Evolutionary conservation across 2,113 vertebrate species (phyloP), one percentile per base, ranked within the genome.

Genomic region (Sander vitreus): DNA sequence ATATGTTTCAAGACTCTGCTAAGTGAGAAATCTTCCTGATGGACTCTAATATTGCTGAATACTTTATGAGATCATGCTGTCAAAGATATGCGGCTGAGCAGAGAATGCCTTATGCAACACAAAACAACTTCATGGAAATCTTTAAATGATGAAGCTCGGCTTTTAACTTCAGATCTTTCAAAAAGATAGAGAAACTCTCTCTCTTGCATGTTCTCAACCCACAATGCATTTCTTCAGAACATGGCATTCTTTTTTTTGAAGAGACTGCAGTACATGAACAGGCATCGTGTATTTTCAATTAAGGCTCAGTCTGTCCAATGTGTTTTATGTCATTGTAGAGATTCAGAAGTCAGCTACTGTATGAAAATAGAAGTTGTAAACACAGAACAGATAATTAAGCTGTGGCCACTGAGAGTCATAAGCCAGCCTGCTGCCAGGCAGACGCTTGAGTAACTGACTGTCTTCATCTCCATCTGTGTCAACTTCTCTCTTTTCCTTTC

Each of bases 381-480:
- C 66, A 70, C 47, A 74, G 63, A 83, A 36, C 54, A 57, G 76
- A 59, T 80, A 73, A 78, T 85, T 76, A 90, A 81, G 16, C 57
- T 65, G 55, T 48, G 72, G 50, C 59, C 76, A 57, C 47, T 43
- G 55, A 78, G 71, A 81, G 70, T 79, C 62, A 76, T 51, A 76
- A 80, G 14, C 51, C 58, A 54, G 58, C 72, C 27, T 75, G 54
- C 67, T 70, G 64, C 65, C 18, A 30, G 78, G 62, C 67, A 58
- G 59, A 54, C 6, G 14, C 74, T 60, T 23, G 47, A 83, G 33
- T 64, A 80, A 83, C 53, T 30, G 58, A 63, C 54, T 58, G 60
- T 30, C 59, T 86, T n/a, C 55, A 57, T 73, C 62, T 73, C 55
- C 50, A 12, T 83, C 81, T 80, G 78, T 76, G 80, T 79, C 48